phyloP scores from a whole-genome alignment of 2,797 vertebrate genomes.

The Octomys mimax region DNA sequence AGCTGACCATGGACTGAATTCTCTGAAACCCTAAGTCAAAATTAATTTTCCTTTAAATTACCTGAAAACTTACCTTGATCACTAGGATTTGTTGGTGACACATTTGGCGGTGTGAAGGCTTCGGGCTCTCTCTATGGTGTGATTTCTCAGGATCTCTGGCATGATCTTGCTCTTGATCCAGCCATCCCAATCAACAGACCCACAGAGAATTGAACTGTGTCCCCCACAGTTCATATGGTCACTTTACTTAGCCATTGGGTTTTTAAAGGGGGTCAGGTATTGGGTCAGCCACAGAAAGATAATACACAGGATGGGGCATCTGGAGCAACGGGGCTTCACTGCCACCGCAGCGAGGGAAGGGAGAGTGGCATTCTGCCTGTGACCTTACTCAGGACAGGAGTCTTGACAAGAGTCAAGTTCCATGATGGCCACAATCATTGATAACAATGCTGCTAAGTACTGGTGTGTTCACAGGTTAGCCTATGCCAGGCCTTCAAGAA shows the following conservation, averaged over 20 bases:
- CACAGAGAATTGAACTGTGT: not conserved
- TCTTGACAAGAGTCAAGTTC: not conserved
- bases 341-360: fast-evolving
- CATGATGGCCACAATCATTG: not conserved
- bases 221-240: fast-evolving
- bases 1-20: not conserved
- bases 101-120: fast-evolving
- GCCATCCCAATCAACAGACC: not conserved
- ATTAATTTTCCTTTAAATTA: not conserved
- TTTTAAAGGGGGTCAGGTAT: not conserved
- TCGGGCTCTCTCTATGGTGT: not conserved
- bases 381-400: fast-evolving
- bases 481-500: not conserved
- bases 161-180: too few relatives aligned
- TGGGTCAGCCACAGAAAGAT: not conserved
- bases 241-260: too few relatives aligned
- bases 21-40: not conserved
- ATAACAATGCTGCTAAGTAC: not conserved
- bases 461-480: not conserved
- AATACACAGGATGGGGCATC: not conserved
- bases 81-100: not conserved
- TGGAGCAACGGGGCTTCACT: not conserved
- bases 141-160: too few relatives aligned
- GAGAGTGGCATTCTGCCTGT: not conserved
- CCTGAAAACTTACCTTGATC: fast-evolving